A percentile compares a stretch with the other conserved stretches of the same genome.
These are phyloP conservation scores for Plestiodon gilberti DNA, from an alignment of 2,113 vertebrate genomes.

Conservation along the genomic window DNA sequence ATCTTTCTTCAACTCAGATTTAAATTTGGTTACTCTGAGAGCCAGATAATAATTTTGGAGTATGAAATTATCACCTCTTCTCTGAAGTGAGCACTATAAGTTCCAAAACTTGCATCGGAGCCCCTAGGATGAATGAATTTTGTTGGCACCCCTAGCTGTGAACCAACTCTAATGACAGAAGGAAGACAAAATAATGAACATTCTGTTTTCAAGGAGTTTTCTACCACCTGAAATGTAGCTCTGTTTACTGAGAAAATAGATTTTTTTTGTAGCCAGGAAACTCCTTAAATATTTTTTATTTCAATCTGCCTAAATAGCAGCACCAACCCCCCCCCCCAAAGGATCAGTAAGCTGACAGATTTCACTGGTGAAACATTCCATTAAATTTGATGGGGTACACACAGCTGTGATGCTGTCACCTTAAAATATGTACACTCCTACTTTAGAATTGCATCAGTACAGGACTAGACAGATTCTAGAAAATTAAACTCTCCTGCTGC, in stretches of 20 bases:
- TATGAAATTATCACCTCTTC: no score
- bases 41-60: no score
- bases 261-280: neutral
- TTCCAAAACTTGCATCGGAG: no score
- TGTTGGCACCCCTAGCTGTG: neutral
- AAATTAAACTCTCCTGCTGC: neutral
- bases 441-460: conserved; percentile 6
- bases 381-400: conserved; percentile 19
- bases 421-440: conserved; percentile 8
- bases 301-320: conserved; percentile 6
- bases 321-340: neutral
- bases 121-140: no score
- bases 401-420: conserved; percentile 5
- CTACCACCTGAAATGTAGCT: neutral
- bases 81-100: no score
- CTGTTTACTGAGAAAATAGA: conserved; percentile 8
- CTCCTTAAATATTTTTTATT: neutral
- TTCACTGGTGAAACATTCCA: conserved; percentile 18
- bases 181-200: neutral
- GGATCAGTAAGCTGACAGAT: neutral
- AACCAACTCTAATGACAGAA: neutral
- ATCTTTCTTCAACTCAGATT: no score
- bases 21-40: no score
- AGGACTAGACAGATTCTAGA: neutral
- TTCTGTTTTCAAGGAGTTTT: neutral